Evolutionary conservation across 1,140 invertebrate species (phyloP).

Genomic region (Papilio helenus): DNA sequence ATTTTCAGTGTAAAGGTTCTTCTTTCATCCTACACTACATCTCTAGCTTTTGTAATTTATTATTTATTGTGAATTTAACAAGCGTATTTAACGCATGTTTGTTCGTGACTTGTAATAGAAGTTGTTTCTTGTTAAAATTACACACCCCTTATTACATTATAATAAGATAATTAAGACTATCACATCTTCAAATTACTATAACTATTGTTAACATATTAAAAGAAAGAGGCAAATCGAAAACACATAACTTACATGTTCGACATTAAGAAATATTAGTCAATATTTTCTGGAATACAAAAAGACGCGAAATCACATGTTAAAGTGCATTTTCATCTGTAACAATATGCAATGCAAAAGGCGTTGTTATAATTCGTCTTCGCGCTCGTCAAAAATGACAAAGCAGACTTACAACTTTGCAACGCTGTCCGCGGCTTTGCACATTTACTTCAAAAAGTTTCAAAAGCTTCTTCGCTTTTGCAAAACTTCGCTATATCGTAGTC

Average conservation of each 20-base stretch:
- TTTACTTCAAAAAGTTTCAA: constrained; percentile 19
- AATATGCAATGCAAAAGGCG: not conserved
- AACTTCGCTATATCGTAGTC: constrained; percentile 20
- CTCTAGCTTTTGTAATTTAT: constrained; percentile 23
- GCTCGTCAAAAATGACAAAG: constrained; percentile 27
- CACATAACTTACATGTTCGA: too few relatives aligned
- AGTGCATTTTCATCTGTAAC: not conserved
- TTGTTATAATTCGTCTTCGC: not conserved
- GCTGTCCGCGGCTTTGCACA: not conserved
- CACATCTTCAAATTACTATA: too few relatives aligned
- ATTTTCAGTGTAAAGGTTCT: constrained; percentile 37
- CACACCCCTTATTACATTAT: not conserved
- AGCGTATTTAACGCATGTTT: not conserved
- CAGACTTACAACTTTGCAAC: constrained; percentile 13
- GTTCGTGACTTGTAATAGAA: not conserved
- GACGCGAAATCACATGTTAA: not conserved
- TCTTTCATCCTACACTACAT: constrained; percentile 34
- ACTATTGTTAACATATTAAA: too few relatives aligned
- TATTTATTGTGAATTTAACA: not conserved
- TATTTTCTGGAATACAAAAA: too few relatives aligned
- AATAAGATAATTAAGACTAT: not conserved
- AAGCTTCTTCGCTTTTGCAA: constrained; percentile 17
- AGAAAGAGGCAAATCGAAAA: too few relatives aligned
- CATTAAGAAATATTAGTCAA: too few relatives aligned
- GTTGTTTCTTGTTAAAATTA: not conserved